phyloP scores from a whole-genome alignment of 1,140 invertebrate genomes.

The Cyrtorhinus lividipennis region DNA sequence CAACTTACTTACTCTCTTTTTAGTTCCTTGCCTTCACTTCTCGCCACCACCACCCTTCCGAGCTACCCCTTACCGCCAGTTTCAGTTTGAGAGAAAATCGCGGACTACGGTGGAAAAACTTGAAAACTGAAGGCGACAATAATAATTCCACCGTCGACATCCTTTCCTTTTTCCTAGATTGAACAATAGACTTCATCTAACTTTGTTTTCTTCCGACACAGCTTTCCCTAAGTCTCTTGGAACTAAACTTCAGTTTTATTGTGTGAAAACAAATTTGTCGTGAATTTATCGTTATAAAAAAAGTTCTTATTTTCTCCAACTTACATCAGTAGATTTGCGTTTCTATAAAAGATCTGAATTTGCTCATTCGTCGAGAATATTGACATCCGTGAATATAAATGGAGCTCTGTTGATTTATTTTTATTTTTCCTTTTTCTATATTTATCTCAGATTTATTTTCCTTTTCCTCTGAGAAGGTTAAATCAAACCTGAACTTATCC shows the following conservation, averaged over 20 bases:
- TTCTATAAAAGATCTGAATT: no score
- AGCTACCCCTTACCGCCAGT: background rate
- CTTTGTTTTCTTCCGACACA: background rate
- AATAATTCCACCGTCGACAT: background rate
- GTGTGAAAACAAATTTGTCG: background rate
- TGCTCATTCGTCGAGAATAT: no score
- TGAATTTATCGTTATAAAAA: no score
- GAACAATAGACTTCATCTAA: background rate
- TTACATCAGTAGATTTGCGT: no score
- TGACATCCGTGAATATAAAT: no score
- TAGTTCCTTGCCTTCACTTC: background rate
- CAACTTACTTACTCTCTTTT: background rate
- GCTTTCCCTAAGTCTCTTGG: background rate
- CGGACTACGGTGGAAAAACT: background rate
- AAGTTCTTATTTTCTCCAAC: no score
- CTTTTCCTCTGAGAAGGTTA: no score
- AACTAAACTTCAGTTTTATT: background rate
- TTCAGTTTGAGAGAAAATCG: background rate
- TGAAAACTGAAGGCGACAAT: conserved; percentile 1
- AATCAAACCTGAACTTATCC: no score
- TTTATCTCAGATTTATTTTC: no score
- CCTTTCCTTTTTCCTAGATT: background rate
- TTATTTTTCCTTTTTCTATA: no score
- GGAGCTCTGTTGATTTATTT: no score
- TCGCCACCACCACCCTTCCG: background rate